Percentiles rank a stretch among this genome's conserved stretches.
Conservation (phyloP, 2,888 invertebrate genomes). For the Serrognathus titanus region DNA sequence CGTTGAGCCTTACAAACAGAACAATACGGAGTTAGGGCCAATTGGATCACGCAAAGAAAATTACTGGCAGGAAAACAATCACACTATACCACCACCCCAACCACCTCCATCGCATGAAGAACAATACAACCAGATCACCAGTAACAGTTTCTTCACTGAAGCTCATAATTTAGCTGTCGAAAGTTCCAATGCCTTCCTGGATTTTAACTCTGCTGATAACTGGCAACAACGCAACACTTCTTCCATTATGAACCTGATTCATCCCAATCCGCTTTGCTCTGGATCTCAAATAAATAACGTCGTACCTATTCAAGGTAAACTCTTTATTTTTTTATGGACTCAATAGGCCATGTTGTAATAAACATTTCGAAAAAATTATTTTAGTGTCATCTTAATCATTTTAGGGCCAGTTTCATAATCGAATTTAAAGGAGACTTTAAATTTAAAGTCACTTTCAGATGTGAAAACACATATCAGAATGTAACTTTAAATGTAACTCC, state of each 20-base stretch:
- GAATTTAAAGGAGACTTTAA: no score
- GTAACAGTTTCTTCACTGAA: slow-evolving; percentile 39
- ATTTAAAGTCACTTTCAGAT: no score
- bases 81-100: neutral
- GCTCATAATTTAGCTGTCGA: slow-evolving; percentile 33
- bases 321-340: neutral
- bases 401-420: no score
- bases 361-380: no score
- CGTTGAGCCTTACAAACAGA: slow-evolving; percentile 44
- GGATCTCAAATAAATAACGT: slow-evolving; percentile 4
- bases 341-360: no score
- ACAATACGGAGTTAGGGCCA: slow-evolving; percentile 46
- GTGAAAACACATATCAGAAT: no score
- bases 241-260: slow-evolving; percentile 26
- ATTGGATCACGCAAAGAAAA: slow-evolving; percentile 48
- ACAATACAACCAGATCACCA: slow-evolving; percentile 22
- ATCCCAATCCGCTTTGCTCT: slow-evolving; percentile 8
- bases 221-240: slow-evolving; percentile 19
- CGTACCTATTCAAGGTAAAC: slow-evolving; percentile 11
- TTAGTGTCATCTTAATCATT: no score
- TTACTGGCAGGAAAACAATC: slow-evolving; percentile 27
- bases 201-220: slow-evolving; percentile 24
- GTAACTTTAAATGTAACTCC: no score
- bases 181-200: slow-evolving; percentile 31
- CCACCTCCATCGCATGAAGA: slow-evolving; percentile 13